Conservation (phyloP, 2,113 vertebrate species). For the Cisticola juncidis region DNA sequence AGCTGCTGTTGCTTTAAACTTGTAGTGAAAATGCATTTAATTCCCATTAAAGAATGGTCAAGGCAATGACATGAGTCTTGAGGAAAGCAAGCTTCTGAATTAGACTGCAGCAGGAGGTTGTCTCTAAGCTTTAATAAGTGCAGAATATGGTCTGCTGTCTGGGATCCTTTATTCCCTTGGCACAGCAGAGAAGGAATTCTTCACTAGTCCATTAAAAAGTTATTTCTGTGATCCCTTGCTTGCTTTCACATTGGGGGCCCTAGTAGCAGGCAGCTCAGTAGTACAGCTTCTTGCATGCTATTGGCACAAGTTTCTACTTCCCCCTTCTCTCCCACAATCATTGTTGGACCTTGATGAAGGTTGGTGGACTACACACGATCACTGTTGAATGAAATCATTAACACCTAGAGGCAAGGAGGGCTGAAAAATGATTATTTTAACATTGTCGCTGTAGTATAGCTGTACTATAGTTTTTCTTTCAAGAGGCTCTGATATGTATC, state of each 20-base stretch:
- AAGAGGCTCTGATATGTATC: neutral
- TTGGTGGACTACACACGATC: accelerated
- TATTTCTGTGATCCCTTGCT: neutral
- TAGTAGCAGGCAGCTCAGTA: neutral
- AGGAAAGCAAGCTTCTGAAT: neutral
- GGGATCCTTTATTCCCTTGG: neutral
- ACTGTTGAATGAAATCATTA: neutral
- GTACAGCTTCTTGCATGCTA: neutral
- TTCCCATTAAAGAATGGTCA: neutral
- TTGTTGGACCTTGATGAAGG: neutral
- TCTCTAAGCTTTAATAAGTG: neutral
- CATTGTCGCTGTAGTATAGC: neutral
- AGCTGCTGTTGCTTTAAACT: neutral
- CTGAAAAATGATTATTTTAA: neutral
- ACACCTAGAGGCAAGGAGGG: neutral
- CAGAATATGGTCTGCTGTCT: neutral
- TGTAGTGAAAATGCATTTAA: neutral
- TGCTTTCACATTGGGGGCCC: accelerated
- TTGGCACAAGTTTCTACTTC: neutral
- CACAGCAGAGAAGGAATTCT: neutral
- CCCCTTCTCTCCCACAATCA: neutral
- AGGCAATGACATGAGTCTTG: neutral
- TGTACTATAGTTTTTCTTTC: neutral
- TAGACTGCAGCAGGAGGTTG: neutral
- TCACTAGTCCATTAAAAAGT: neutral